Base-by-base conservation (phyloP, 2,113 vertebrate genomes). In the Taxidea taxus region DNA sequence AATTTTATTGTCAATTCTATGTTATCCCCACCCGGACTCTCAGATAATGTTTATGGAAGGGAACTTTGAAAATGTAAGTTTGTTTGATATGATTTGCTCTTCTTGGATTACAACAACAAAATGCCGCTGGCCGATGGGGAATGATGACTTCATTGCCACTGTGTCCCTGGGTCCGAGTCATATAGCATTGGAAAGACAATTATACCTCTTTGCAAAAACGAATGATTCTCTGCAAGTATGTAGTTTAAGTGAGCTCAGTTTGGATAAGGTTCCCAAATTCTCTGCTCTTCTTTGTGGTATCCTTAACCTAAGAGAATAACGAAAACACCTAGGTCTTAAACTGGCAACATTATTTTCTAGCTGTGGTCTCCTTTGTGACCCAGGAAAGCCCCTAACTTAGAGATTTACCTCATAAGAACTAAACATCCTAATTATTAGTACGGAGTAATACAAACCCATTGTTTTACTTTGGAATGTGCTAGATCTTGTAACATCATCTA, bases 21-120 rank as follows among this genome's bases (percentile, higher is more conserved):
- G 31, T 0, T 0, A 34, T 29, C 94, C 95, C 42, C 16, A 68
- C 96, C 95, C 62, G 4, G 97, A 85, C 92, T 95, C 94, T 97
- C 93, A 84, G 81, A 95, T 94, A 86, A 96, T 95, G 78, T 95
- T 92, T 51, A 82, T 21, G n/a, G 64, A 96, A 86, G 94, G 25
- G 42, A 83, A 96, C 78, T 97, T 98, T 97, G 92, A 97, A 98
- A 90, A 96, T 90, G 86, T 96, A 97, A 98, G 96, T 97, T 70
- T 97, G 93, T 91, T 95, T 98, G 97, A 74, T 94, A 95, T 82
- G 58, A 90, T 89, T 86, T 97, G 51, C 86, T 95, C 84, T 94
- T 95, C 78, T 97, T 78, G 86, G 87, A 75, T 95, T 94, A 84
- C 51, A 97, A 95, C 39, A 0, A 0, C 49, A 80, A 88, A 96